Base-by-base conservation (phyloP, 2,113 vertebrate species). In the Trichomycterus rosablanca region DNA sequence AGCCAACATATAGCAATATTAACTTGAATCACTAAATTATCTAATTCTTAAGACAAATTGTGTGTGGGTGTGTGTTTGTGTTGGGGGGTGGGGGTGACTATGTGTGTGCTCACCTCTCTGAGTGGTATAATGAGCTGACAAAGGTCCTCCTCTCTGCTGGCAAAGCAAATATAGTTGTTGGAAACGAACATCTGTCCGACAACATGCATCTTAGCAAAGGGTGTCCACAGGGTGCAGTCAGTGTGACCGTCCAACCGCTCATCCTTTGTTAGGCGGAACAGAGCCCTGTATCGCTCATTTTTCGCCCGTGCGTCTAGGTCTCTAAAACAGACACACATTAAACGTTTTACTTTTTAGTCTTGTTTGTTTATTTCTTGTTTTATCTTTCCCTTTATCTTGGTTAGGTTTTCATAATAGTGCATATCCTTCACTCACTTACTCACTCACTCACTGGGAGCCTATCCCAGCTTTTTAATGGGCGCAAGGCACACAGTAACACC, bases 171-270 rank as follows among this genome's bases (percentile, higher is more conserved):
- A 76, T 98, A 99, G 74, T 94, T 97, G 80, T 92, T 92, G 75
- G 96, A 99, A 78, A 99, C 93, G 78, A 93, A 99, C 86, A 99
- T 93, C 83, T 96, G 94, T 14, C 96, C 96, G 0, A 89, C 84
- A 44, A 96, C 92, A 51, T 99, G 96, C 83, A 90, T 93, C 80
- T 99, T 99, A 49, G 88, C 88, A 53, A 98, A 99, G 0, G 96
- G 95, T 0, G 92, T 91, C 96, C 96, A 99, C 63, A 99, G 83
- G 0, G 96, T 99, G 75, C 96, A 99, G 66, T 93, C 86, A 0
- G 96, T 99, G 69, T 97, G 95, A 44, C 96, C 96, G 1, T 99
- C 96, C 51, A 99, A 84, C 4, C 89, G 89, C 65, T 99, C 96
- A 0, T 97, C 94, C 74, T 83, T 87, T 0, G 93, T 93, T 59